Conservation (phyloP, 2,113 vertebrate genomes). For the Vombatus ursinus region DNA sequence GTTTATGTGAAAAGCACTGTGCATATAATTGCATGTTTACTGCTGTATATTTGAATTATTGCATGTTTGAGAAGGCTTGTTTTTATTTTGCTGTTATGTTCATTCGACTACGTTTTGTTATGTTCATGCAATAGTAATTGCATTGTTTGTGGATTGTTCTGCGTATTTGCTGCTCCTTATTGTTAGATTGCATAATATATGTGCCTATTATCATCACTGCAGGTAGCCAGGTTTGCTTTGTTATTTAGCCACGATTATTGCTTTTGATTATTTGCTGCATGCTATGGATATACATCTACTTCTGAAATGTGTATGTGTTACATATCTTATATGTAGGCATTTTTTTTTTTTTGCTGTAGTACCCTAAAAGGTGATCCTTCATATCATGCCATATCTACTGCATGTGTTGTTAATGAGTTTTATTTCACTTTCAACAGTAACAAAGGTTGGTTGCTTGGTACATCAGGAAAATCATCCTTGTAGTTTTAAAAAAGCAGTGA, state of each 20-base stretch:
- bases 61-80: background rate
- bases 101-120: background rate
- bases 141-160: background rate
- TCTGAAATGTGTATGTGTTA: background rate
- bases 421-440: background rate
- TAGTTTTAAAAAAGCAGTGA: background rate
- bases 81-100: background rate
- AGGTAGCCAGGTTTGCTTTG: background rate
- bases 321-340: background rate
- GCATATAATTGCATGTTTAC: background rate
- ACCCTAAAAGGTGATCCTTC: background rate
- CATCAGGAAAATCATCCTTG: background rate
- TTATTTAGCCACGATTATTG: background rate
- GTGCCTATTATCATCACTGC: background rate
- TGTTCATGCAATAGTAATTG: background rate
- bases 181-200: background rate
- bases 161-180: background rate
- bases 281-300: background rate
- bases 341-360: background rate
- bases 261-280: background rate
- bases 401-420: background rate
- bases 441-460: background rate
- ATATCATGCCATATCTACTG: background rate
- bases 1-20: background rate
- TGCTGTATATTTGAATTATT: background rate